These are phyloP conservation scores for Calonectris borealis DNA, from an alignment of 2,113 vertebrate species.

Conservation along the genomic window DNA sequence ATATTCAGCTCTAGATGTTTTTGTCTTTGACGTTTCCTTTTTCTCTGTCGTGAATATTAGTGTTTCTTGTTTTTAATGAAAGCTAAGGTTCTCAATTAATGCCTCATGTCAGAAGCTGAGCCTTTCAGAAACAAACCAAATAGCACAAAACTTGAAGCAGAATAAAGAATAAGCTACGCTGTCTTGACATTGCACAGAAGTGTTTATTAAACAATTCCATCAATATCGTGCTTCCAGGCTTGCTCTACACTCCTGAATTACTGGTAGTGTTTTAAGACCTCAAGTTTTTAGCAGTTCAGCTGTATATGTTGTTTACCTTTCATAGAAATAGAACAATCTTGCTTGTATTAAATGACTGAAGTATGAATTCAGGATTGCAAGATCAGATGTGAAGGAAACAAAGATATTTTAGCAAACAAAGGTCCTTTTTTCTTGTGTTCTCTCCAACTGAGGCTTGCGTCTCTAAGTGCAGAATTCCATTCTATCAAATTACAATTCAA, in stretches of 20 bases:
- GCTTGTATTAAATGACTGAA: background rate
- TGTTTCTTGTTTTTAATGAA: background rate
- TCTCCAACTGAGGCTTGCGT: background rate
- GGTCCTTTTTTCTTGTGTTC: background rate
- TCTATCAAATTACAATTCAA: background rate
- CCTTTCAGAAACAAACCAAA: background rate
- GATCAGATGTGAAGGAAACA: background rate
- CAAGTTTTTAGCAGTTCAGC: background rate
- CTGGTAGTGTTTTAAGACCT: background rate
- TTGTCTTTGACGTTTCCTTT: background rate
- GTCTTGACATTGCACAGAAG: background rate
- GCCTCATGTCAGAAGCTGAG: background rate
- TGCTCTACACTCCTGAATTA: background rate
- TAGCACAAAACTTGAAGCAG: background rate
- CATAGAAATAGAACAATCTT: background rate
- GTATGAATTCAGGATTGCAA: background rate
- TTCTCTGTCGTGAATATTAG: background rate
- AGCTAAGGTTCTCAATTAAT: background rate
- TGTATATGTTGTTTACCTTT: background rate
- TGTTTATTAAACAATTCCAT: slow-evolving; percentile 3
- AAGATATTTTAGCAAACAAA: background rate
- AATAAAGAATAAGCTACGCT: background rate
- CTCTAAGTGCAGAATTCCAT: background rate
- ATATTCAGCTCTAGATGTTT: background rate
- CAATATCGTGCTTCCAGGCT: background rate